Conservation (phyloP, 1,140 invertebrate species). For the Papilio glaucus region DNA sequence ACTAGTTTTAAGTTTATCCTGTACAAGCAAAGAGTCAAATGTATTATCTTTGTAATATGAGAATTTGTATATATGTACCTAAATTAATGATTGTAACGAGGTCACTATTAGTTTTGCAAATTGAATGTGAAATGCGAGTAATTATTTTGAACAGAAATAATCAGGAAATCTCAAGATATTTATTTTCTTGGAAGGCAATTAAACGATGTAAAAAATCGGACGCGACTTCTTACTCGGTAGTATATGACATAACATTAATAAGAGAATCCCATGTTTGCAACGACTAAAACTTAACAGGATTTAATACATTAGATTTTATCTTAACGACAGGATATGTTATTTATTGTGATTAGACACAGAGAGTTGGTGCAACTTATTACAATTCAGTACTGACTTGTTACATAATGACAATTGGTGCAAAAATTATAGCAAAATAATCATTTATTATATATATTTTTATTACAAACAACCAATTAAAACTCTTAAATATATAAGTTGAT, state of each 20-base stretch:
- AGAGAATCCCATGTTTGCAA: neutral
- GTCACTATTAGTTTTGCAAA: too few species aligned
- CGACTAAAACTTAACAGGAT: neutral
- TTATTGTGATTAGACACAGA: too few species aligned
- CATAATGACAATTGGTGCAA: conserved; percentile 3
- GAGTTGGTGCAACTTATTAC: neutral
- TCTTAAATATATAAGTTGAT: neutral
- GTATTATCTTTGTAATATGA: too few species aligned
- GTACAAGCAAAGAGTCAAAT: too few species aligned
- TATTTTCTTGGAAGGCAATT: neutral
- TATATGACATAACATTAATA: neutral
- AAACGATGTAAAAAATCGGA: neutral
- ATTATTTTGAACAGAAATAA: too few species aligned
- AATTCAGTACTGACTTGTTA: neutral
- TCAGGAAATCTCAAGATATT: too few species aligned
- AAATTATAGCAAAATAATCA: neutral
- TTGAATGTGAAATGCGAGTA: too few species aligned
- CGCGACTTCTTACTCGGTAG: neutral
- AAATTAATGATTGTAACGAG: too few species aligned
- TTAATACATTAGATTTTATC: neutral
- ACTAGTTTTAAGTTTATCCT: too few species aligned
- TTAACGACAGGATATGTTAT: neutral
- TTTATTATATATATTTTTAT: too few species aligned
- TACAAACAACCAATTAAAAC: neutral
- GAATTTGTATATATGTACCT: too few species aligned